Conservation (phyloP, 2,888 invertebrate species). For the Tanytarsus gracilentus region DNA sequence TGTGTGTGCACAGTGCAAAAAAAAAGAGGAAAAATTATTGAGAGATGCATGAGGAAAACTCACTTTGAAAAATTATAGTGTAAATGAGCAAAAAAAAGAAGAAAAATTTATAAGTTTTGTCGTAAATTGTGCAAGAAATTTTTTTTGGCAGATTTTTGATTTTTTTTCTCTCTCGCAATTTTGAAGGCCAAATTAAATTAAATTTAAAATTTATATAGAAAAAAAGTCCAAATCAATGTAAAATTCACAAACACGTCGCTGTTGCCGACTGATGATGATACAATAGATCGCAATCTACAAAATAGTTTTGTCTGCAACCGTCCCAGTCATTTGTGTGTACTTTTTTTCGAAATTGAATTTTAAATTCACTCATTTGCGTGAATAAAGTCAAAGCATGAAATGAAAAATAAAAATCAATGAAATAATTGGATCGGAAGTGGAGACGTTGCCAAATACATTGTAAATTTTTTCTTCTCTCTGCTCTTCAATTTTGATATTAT, state of each 20-base stretch:
- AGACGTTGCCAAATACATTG: conserved; percentile 28
- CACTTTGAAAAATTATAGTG: no score
- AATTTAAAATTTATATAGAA: no score
- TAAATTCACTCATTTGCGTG: conserved; percentile 26
- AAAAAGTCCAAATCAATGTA: no score
- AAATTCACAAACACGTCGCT: not conserved
- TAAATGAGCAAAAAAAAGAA: not conserved
- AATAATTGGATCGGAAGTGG: conserved; percentile 27
- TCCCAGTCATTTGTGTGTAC: not conserved
- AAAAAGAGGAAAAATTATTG: not conserved
- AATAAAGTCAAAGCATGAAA: conserved; percentile 7
- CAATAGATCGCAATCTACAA: conserved; percentile 19
- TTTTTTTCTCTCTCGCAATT: not conserved
- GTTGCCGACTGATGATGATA: conserved; percentile 20
- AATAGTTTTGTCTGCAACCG: conserved; percentile 21
- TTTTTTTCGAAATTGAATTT: conserved; percentile 15
- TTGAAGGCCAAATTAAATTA: not conserved
- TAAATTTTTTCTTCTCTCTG: no score
- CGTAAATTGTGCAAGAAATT: conserved; percentile 1
- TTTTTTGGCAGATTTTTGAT: not conserved
- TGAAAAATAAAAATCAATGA: conserved; percentile 21
- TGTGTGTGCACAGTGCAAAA: conserved; percentile 22
- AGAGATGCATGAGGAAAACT: conserved; percentile 10
- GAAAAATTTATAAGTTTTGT: no score
- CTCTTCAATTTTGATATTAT: no score